phyloP scores from a whole-genome alignment of 2,113 vertebrate species.

The Xenopus borealis region DNA sequence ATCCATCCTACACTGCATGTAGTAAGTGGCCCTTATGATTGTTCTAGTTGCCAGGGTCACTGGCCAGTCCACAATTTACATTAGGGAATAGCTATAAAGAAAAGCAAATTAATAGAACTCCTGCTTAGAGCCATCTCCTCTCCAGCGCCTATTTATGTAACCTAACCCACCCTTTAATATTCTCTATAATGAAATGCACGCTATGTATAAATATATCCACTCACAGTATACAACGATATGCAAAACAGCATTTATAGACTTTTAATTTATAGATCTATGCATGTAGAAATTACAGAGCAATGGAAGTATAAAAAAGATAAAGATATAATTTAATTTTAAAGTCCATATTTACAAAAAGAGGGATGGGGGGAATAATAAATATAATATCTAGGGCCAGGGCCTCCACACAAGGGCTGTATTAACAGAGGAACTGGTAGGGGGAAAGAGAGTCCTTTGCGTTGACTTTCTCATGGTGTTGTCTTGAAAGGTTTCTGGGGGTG shows the following conservation, averaged over 20 bases:
- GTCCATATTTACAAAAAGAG: slow-evolving; percentile 27
- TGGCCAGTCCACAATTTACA: no score
- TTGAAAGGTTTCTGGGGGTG: slow-evolving; percentile 11
- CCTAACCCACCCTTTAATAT: no score
- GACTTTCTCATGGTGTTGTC: background rate
- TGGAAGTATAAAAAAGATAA: slow-evolving; percentile 12
- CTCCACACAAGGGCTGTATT: slow-evolving; percentile 21
- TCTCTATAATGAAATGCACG: no score
- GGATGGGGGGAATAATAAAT: background rate
- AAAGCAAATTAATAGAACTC: no score
- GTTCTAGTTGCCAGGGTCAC: no score
- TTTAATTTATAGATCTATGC: slow-evolving; percentile 32
- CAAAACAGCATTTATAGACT: background rate
- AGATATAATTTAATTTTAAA: slow-evolving; percentile 37
- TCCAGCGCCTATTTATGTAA: no score
- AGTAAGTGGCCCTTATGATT: no score
- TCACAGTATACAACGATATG: background rate
- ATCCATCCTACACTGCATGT: no score
- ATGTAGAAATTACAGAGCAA: background rate
- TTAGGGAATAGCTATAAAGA: no score
- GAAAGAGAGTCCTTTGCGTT: slow-evolving; percentile 31
- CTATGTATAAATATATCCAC: no score
- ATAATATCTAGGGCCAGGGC: slow-evolving; percentile 25
- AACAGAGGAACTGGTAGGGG: background rate
- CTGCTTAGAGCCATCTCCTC: no score